These are phyloP conservation scores for Albula glossodonta DNA, from an alignment of 2,113 vertebrate species.

Conservation along the genomic window DNA sequence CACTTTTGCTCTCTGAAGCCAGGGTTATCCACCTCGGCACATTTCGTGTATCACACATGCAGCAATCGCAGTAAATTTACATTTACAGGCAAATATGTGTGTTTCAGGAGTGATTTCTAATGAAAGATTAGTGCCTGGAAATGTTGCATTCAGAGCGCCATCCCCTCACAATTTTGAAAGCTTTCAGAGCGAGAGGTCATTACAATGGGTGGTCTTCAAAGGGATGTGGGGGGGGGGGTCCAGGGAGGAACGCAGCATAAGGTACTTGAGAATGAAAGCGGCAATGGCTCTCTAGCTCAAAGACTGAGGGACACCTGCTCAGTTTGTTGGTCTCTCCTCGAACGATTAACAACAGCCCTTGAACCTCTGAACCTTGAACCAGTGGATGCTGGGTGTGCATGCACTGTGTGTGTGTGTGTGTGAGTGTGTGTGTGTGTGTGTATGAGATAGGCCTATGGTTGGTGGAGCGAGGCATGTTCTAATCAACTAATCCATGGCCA, in stretches of 20 bases:
- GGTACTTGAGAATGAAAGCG: slow-evolving; percentile 61
- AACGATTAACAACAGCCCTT: slow-evolving; percentile 50
- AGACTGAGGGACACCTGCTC: slow-evolving; percentile 60
- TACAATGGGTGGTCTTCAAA: slow-evolving; percentile 24
- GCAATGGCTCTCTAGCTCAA: slow-evolving; percentile 33
- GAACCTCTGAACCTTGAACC: slow-evolving; percentile 47
- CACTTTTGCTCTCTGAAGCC: too few species aligned
- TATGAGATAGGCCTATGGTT: not conserved
- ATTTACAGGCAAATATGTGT: too few species aligned
- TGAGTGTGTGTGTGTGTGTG: not conserved
- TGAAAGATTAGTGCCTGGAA: not conserved
- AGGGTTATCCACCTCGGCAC: too few species aligned
- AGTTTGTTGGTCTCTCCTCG: slow-evolving; percentile 42
- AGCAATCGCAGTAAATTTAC: too few species aligned
- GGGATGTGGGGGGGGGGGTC: not conserved
- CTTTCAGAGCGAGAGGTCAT: slow-evolving; percentile 7
- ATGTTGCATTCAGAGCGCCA: not conserved
- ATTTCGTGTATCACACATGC: not conserved
- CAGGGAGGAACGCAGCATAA: slow-evolving; percentile 45
- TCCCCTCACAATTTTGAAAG: not conserved
- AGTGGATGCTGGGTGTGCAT: not conserved
- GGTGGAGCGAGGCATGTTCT: not conserved
- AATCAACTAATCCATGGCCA: not conserved
- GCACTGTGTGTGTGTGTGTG: not conserved
- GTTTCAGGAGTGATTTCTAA: not conserved